Evolutionary conservation across 2,113 vertebrate genomes (phyloP), one percentile per base, ranked within the genome.

Genomic region (Serinus canaria): DNA sequence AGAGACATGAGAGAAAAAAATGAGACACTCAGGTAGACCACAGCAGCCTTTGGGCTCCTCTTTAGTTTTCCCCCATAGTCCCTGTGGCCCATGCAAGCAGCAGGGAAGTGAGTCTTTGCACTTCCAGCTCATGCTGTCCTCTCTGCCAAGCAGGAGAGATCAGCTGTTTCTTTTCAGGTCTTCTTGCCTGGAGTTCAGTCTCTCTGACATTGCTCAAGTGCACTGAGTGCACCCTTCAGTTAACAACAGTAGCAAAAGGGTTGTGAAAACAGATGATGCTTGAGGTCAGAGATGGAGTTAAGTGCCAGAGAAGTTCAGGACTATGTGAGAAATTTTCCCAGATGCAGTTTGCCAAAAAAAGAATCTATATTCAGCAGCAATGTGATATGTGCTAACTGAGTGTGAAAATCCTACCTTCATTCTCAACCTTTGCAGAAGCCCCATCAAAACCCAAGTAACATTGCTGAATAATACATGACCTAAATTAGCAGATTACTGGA

Each of bases 401-500:
- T 18, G 49, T 56, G 41, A 89, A 81, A 94, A 87, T 62, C 41
- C 13, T 64, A 35, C 59, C 49, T 90, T 43, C 50, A 86, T n/a
- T 39, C 9, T 87, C 46, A 75, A 10, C 24, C 28, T 89, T 64
- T 52, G 33, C 78, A 85, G 53, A 82, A 83, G 19, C 5, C 24
- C 11, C 19, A 39, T 56, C 73, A 70, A 87, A 92, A 53, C 21
- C 28, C 19, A 52, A 47, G 41, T 68, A 72, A 78, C 7, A 31
- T 18, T 74, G 43, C 35, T 78, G 68, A 64, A 67, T 62, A 70
- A 87, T 67, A 49, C 1, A 6, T 77, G 16, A 75, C 7, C 70
- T 87, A 82, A 87, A 76, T 64, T 69, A 92, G 41, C 24, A 68
- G 44, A 84, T 78, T 89, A 91, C 46, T 67, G 33, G 25, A 83